Conservation (phyloP, 2,113 vertebrate genomes). For the Halichoerus grypus region DNA sequence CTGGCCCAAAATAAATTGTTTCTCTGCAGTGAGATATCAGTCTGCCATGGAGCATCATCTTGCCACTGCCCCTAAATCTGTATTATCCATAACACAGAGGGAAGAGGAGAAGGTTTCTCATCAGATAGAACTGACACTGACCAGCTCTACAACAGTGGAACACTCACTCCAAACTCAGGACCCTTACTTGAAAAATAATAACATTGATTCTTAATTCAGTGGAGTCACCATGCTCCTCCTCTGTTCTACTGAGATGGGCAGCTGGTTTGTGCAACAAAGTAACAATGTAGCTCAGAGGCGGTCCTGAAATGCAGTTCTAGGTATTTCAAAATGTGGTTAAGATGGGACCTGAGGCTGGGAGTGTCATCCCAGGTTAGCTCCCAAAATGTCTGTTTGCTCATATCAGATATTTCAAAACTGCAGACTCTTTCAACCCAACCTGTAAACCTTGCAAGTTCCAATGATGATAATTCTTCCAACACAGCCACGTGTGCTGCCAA, state of each 20-base stretch:
- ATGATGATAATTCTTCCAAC: neutral
- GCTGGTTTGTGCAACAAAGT: neutral
- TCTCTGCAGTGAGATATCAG: neutral
- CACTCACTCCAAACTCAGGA: neutral
- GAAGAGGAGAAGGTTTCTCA: neutral
- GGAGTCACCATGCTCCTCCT: neutral
- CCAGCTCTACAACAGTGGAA: neutral
- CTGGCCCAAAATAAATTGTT: neutral
- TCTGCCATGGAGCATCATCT: neutral
- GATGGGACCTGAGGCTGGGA: neutral
- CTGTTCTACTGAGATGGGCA: neutral
- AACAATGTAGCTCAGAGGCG: neutral
- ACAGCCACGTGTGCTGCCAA: neutral
- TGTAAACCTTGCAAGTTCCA: neutral
- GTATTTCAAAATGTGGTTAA: slow-evolving; percentile 7
- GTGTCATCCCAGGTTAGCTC: neutral
- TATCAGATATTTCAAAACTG: neutral
- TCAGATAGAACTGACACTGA: neutral
- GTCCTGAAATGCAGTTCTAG: neutral
- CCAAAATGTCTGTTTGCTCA: neutral
- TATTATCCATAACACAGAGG: too few relatives aligned
- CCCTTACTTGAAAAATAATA: neutral
- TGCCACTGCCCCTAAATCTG: neutral
- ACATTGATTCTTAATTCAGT: neutral
- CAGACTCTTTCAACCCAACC: neutral